Base-by-base conservation (phyloP, 2,888 invertebrate species). In the Pseudolycoriella hygida region DNA sequence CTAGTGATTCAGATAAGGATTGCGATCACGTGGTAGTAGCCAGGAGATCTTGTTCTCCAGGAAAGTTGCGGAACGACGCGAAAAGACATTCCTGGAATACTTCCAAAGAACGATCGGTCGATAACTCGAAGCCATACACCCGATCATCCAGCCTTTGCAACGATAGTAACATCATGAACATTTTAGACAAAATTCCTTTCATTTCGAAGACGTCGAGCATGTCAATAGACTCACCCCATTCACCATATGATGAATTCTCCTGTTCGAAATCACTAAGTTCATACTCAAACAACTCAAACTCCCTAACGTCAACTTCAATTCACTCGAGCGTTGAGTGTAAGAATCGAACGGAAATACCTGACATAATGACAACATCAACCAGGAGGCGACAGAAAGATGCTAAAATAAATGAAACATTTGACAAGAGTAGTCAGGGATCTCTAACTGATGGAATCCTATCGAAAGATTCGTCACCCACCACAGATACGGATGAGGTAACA, bases 401-500 rank as follows among this genome's bases (percentile, higher is more conserved):
- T 0, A 59, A 65, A 48, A 54, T 66, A 1, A 66, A 66, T 49
- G 66, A 66, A 52, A 66, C 66, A 1, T 66, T 63, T 40, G 66
- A 66, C 46, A 66, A 66, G 50, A 66, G 66, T 45, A 66, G 66
- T 51, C 51, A 64, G 34, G 65, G 63, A 3, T 66, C 66, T 2
- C 53, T 60, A 12, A 63, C 65, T 0, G 66, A 66, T 51, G 66
- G 62, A 19, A 51, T 64, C 6, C 56, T 66, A 3, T 65, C 66
- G 3, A 65, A 65, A 53, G 66, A 66, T 17, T 52, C 60, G 40
- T 66, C 66, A 11, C 64, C 64, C 0, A 55, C 58, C 2, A 52
- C 52, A 2, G 65, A 66, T 40, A 66, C 64, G 0, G 66, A 66
- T 49, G 66, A 66, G 50, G 50, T 64, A 32, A 66, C 66, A 44